Percentiles rank a stretch among this genome's conserved stretches.
These are phyloP conservation scores for Polydrusus pterygomalis DNA, from an alignment of 2,888 invertebrate species.

Conservation along the genomic window DNA sequence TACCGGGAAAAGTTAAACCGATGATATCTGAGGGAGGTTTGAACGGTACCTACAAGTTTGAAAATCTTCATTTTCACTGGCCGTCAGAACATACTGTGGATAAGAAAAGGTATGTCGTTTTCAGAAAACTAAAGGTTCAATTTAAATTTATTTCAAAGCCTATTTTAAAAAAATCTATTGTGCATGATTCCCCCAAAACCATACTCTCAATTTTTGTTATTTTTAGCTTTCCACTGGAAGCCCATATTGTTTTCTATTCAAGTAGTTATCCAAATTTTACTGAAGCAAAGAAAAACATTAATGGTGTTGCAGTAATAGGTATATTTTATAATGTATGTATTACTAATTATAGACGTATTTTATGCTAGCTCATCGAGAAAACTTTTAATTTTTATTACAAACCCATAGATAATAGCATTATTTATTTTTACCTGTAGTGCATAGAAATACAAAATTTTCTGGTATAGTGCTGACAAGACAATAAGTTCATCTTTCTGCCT, in stretches of 20 bases:
- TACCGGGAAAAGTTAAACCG: conserved; percentile 9
- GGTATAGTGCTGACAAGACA: too few species aligned
- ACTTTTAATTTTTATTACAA: too few species aligned
- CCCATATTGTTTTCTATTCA: conserved; percentile 10
- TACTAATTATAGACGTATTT: too few species aligned
- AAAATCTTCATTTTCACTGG: conserved; percentile 19
- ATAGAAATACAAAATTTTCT: too few species aligned
- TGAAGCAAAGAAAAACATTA: not conserved
- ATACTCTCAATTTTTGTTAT: too few species aligned
- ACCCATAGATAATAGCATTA: too few species aligned
- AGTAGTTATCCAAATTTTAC: conserved; percentile 2
- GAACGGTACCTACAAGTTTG: not conserved
- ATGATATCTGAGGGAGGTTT: not conserved
- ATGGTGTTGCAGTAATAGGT: not conserved
- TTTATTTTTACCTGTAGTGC: too few species aligned
- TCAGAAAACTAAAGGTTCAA: too few species aligned
- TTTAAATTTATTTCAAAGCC: not conserved
- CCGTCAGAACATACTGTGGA: conserved; percentile 9
- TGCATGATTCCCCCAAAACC: not conserved
- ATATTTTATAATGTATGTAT: conserved; percentile 15
- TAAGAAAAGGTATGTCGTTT: not conserved
- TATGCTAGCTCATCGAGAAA: too few species aligned
- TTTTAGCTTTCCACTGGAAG: conserved; percentile 8
- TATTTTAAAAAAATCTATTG: not conserved
- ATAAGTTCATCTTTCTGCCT: too few species aligned